These are phyloP conservation scores for Pelodytes ibericus DNA, from an alignment of 2,797 vertebrate species.

Conservation along the genomic window DNA sequence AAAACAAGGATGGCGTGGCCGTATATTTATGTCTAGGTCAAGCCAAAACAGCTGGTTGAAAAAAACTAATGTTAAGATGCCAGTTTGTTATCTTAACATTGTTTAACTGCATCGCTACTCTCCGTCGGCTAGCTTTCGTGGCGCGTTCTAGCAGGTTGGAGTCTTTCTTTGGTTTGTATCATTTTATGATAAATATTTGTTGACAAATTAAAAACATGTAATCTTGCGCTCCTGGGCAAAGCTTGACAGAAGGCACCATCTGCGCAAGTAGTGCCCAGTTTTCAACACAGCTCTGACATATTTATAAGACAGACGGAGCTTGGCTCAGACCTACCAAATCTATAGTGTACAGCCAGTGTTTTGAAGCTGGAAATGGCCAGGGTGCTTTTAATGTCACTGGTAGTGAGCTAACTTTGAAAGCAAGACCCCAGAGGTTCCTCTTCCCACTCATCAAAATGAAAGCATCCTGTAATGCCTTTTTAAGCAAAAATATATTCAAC, in stretches of 20 bases:
- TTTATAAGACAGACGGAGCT: conserved; percentile 5
- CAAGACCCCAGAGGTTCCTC: background rate
- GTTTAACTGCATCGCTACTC: too few species aligned
- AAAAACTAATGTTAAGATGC: too few species aligned
- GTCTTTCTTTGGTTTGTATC: background rate
- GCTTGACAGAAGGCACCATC: conserved; percentile 8
- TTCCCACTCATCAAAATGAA: background rate
- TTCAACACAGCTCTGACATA: background rate
- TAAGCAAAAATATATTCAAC: conserved; percentile 25
- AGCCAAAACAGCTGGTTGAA: too few species aligned
- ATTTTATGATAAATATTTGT: background rate
- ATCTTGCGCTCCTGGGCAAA: background rate
- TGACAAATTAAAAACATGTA: background rate
- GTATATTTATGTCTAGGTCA: too few species aligned
- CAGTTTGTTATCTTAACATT: too few species aligned
- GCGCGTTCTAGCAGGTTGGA: too few species aligned
- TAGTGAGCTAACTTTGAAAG: background rate
- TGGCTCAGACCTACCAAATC: background rate
- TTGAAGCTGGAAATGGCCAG: background rate
- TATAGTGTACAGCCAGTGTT: background rate
- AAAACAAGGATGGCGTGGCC: too few species aligned
- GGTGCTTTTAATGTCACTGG: background rate
- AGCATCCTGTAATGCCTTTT: background rate
- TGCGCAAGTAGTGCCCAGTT: conserved; percentile 1
- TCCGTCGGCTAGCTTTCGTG: too few species aligned